Percentiles rank a stretch among this genome's conserved stretches.
Conservation (phyloP, 2,113 vertebrate genomes). For the Numenius arquata region DNA sequence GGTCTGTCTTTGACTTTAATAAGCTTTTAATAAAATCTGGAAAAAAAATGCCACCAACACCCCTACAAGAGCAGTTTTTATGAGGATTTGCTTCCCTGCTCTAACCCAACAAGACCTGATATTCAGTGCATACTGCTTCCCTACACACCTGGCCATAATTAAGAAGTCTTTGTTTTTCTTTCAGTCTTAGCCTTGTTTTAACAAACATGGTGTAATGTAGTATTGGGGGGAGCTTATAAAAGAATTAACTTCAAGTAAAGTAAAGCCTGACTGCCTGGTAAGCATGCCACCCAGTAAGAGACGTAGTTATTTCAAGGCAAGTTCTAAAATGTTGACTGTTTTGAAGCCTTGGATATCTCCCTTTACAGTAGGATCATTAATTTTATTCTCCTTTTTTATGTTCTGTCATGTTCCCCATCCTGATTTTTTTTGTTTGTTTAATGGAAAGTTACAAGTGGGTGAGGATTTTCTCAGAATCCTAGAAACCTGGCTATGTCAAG, state of each 20-base stretch:
- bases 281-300: conserved; percentile 6
- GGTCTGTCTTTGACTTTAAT: conserved; percentile 7
- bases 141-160: conserved; percentile 47
- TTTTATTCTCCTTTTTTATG: not conserved
- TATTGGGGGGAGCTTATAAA: conserved; percentile 2
- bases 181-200: conserved; percentile 15
- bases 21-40: conserved; percentile 32
- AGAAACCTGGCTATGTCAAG: not conserved
- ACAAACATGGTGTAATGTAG: conserved; percentile 5
- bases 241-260: not conserved
- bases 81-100: not conserved
- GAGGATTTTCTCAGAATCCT: not conserved
- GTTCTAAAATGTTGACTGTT: not conserved
- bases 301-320: not conserved
- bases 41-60: not conserved
- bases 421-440: not conserved
- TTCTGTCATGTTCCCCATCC: not conserved
- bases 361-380: not conserved
- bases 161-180: conserved; percentile 47
- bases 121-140: not conserved
- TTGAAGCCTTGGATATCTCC: not conserved
- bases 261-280: not conserved
- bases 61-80: conserved; percentile 3
- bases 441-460: not conserved
- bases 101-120: not conserved